Evolutionary conservation across 2,797 vertebrate genomes (phyloP), one percentile per base, ranked within the genome.

Genomic region (Amphiprion clarkii): DNA sequence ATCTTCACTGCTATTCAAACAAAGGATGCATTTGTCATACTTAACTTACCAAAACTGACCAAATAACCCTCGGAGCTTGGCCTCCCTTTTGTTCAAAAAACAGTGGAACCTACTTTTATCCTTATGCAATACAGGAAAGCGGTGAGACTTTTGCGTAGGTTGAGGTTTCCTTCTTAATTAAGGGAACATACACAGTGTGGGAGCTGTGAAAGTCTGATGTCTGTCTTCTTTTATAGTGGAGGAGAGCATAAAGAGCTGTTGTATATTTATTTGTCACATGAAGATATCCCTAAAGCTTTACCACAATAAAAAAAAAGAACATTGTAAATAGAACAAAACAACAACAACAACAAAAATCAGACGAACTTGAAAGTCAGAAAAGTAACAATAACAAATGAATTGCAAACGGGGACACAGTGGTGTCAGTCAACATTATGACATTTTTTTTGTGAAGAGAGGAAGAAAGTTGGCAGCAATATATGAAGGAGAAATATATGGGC

Each of bases 101-200:
- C 21, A 44, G 27, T 27, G 27, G 21, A 85, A 74, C 52, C 68
- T 46, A 51, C 55, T 86, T 85, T 82, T 75, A 83, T 83, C 68
- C 44, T 82, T 36, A 61, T 86, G 76, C 78, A 76, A 76, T 52
- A 67, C 60, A 67, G 72, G 60, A 71, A 71, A 72, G 69, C 46
- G 62, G 56, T 73, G 67, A 48, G 65, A 49, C 54, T 40, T 48
- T 13, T 67, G 76, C 17, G 71, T 85, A 74, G 83, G 87, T 44
- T 79, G 81, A 2, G 2, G 61, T 79, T 79, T 86, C 84, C 52
- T 84, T 85, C 66, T 77, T 67, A 82, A 80, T 73, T 56, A 74
- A 71, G 62, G 48, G 83, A 78, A 77, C 69, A 65, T 58, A 49
- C 55, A 71, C 54, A 69, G 49, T 65, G 80, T 86, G 46, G 75